Percentiles rank a stretch among this genome's conserved stretches.
Evolutionary conservation across 2,113 vertebrate genomes (phyloP).

Genomic region (Aplodontia rufa): DNA sequence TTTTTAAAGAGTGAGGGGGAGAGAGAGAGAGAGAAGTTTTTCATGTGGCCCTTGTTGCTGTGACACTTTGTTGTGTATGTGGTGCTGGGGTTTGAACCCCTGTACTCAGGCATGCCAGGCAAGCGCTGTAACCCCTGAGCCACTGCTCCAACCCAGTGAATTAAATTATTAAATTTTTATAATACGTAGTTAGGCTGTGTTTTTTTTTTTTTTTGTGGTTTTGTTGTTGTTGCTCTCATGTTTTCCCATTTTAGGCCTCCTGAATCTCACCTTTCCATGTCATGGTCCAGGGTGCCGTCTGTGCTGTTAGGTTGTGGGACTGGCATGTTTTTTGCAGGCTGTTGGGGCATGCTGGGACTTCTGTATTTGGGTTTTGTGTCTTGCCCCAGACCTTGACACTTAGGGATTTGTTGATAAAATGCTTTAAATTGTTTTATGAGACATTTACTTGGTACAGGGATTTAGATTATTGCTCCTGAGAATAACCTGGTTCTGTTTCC

Average conservation of each 20-base stretch:
- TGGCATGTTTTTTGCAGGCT: background rate
- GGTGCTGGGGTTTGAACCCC: no score
- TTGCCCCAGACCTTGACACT: background rate
- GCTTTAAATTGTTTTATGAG: background rate
- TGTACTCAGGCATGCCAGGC: no score
- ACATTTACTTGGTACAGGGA: background rate
- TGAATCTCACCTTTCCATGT: background rate
- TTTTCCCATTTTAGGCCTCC: background rate
- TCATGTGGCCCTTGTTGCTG: no score
- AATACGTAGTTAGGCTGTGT: background rate
- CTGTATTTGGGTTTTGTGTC: background rate
- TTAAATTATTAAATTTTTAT: background rate
- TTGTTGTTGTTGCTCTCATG: background rate
- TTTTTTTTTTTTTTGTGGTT: background rate
- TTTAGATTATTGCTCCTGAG: background rate
- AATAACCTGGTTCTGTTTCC: background rate
- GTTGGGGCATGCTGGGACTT: background rate
- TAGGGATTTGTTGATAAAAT: background rate
- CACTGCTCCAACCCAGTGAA: no score
- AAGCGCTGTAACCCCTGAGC: no score
- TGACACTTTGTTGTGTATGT: no score
- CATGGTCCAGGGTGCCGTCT: background rate
- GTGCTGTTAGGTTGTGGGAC: background rate
- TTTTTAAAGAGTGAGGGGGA: no score
- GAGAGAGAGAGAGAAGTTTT: no score